These are phyloP conservation scores for Coccyzus lansbergi DNA, from an alignment of 2,797 vertebrate species.

Conservation along the genomic window DNA sequence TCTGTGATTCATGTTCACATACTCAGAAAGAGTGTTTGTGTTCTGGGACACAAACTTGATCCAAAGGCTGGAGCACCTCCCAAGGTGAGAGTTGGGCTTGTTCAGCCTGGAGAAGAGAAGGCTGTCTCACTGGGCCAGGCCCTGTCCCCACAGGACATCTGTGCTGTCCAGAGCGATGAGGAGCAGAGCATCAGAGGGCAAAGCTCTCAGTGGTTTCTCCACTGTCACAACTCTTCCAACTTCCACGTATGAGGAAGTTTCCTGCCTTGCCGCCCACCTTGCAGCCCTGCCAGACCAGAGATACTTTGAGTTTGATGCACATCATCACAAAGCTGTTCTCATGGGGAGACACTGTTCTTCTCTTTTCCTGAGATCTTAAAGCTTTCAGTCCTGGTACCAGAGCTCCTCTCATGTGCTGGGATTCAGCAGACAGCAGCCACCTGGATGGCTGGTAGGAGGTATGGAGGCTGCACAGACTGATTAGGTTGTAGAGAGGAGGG, in stretches of 20 bases:
- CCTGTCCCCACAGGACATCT: neutral
- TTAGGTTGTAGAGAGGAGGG: no score
- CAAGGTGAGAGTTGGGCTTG: no score
- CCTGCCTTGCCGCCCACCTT: neutral
- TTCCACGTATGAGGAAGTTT: accelerated
- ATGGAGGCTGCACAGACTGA: accelerated
- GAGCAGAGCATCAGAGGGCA: neutral
- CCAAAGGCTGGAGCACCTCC: no score
- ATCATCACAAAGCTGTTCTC: neutral
- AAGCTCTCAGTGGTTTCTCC: neutral
- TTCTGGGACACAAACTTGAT: no score
- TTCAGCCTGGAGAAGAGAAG: neutral
- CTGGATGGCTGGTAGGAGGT: neutral
- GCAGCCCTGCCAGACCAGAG: no score
- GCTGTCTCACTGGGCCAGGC: no score
- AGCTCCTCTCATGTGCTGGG: neutral
- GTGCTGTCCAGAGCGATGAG: neutral
- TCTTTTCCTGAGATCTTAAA: neutral
- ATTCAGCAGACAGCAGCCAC: neutral
- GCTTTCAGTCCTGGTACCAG: neutral
- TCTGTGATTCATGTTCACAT: accelerated
- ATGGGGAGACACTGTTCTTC: neutral
- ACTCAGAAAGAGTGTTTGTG: no score
- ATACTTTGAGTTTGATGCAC: neutral
- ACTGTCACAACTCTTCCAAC: neutral